Evolutionary conservation across 2,113 vertebrate species (phyloP).

Genomic region (Mus pahari): DNA sequence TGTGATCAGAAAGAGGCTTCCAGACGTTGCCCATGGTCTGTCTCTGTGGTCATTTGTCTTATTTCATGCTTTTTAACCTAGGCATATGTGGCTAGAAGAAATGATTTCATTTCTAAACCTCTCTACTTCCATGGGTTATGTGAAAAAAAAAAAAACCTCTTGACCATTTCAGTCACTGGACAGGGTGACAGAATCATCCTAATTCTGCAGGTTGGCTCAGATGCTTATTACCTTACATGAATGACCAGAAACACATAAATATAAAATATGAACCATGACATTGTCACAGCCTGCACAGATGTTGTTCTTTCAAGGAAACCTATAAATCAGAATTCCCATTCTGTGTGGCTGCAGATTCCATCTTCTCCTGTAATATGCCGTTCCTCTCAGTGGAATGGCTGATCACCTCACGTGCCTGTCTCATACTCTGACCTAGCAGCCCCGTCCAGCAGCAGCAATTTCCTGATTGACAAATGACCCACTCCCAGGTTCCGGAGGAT

Average conservation of each 20-base stretch:
- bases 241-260: slow-evolving; percentile 20
- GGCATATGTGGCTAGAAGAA: neutral
- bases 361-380: neutral
- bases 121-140: neutral
- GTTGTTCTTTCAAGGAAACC: neutral
- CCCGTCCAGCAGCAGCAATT: neutral
- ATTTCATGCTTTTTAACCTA: neutral
- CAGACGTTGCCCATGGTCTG: neutral
- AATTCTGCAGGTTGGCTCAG: neutral
- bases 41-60: neutral
- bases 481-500: neutral
- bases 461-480: neutral
- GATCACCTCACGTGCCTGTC: neutral
- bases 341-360: neutral
- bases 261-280: neutral
- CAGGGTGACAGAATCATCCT: neutral
- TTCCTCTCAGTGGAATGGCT: neutral
- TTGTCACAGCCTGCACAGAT: neutral
- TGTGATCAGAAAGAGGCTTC: neutral
- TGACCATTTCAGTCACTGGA: neutral
- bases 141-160: neutral
- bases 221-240: neutral
- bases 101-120: neutral
- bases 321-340: neutral
- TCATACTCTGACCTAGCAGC: accelerated